phyloP scores from a whole-genome alignment of 37 sponge, comb jelly and placozoan genomes.

The Corticium candelabrum region DNA sequence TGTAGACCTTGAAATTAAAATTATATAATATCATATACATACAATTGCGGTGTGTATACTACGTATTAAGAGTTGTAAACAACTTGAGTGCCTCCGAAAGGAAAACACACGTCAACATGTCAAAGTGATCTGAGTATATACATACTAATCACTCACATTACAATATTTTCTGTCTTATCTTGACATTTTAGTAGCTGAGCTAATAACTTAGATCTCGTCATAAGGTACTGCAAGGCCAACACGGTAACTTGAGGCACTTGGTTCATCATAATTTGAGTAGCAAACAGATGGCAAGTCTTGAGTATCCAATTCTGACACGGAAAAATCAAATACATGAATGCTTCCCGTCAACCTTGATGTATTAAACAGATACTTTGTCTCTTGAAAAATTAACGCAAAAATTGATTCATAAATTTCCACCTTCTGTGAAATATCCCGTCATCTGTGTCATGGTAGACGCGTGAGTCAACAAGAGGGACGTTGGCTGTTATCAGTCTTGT shows the following conservation, averaged over 20 bases:
- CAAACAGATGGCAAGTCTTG: conserved; percentile 50
- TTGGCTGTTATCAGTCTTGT: neutral
- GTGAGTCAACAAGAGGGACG: neutral
- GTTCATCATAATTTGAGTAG: conserved; percentile 63
- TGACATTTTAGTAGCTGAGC: too few relatives aligned
- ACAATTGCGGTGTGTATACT: too few relatives aligned
- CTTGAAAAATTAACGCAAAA: neutral
- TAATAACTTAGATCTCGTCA: conserved; percentile 41
- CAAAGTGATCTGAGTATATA: too few relatives aligned
- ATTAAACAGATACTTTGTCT: neutral
- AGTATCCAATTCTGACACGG: conserved; percentile 46
- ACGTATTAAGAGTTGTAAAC: too few relatives aligned
- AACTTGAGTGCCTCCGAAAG: too few relatives aligned
- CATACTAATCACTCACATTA: too few relatives aligned
- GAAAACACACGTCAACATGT: too few relatives aligned
- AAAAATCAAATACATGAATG: conserved; percentile 52
- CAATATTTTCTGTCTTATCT: too few relatives aligned
- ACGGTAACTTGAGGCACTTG: conserved; percentile 39
- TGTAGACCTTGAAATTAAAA: too few relatives aligned
- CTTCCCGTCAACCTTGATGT: conserved; percentile 42
- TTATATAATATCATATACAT: too few relatives aligned
- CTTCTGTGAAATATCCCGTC: neutral
- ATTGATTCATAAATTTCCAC: neutral
- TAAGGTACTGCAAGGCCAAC: conserved; percentile 52
- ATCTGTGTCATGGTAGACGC: neutral